These are phyloP conservation scores for Emmelina monodactyla DNA, from an alignment of 2,888 invertebrate species.

Conservation along the genomic window DNA sequence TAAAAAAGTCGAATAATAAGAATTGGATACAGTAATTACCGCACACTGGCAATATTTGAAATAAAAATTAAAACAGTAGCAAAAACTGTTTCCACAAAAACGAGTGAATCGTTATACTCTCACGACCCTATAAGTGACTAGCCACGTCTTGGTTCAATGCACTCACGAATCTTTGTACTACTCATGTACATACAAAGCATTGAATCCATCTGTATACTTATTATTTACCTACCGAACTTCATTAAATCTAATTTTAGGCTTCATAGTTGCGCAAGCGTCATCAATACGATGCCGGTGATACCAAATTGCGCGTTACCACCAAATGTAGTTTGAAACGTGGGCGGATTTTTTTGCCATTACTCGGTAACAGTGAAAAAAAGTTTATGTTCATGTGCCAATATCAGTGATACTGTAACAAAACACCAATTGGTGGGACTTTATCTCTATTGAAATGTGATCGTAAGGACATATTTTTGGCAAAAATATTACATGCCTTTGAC, in stretches of 20 bases:
- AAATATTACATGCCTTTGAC: neutral
- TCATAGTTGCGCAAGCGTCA: neutral
- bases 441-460: neutral
- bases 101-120: too few relatives aligned
- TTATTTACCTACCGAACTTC: slow-evolving; percentile 24
- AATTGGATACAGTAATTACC: too few relatives aligned
- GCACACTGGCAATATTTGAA: too few relatives aligned
- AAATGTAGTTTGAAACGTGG: neutral
- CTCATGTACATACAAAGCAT: slow-evolving; percentile 42
- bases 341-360: neutral
- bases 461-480: neutral
- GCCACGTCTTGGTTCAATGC: slow-evolving; percentile 62
- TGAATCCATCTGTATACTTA: slow-evolving; percentile 41
- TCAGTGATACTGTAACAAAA: neutral
- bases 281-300: neutral
- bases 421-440: neutral
- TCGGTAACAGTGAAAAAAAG: too few relatives aligned
- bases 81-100: too few relatives aligned
- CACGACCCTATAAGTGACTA: slow-evolving; percentile 52
- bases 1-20: too few relatives aligned
- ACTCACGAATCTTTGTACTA: slow-evolving; percentile 53
- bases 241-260: neutral
- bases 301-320: neutral
- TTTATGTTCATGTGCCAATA: too few relatives aligned
- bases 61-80: too few relatives aligned